Evolutionary conservation across 1,140 invertebrate species (phyloP).

Genomic region (Diprion similis): DNA sequence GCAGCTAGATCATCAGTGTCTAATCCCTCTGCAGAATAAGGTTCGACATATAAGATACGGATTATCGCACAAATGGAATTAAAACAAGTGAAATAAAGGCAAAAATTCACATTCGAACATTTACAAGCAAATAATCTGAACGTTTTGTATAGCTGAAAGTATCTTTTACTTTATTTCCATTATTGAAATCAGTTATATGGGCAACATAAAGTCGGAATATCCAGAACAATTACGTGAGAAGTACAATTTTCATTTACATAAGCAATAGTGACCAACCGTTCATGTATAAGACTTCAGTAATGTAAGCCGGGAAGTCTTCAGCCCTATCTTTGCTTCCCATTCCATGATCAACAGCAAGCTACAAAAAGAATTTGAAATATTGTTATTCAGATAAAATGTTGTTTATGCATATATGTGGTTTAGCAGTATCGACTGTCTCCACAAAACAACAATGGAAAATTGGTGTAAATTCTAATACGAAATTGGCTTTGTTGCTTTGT

Average conservation of each 20-base stretch:
- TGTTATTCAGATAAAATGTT: conserved; percentile 9
- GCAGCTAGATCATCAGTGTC: conserved; percentile 36
- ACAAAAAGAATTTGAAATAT: conserved; percentile 20
- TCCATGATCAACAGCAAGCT: conserved; percentile 50
- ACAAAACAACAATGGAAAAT: background rate
- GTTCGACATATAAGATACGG: background rate
- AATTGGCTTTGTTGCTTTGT: too few relatives aligned
- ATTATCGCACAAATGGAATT: too few relatives aligned
- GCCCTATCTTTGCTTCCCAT: conserved; percentile 43
- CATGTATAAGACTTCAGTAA: conserved; percentile 43
- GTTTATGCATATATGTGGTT: background rate
- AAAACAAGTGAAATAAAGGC: too few relatives aligned
- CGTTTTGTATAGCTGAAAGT: too few relatives aligned
- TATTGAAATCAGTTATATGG: too few relatives aligned
- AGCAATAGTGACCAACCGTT: conserved; percentile 38
- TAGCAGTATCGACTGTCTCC: background rate
- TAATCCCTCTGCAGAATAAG: conserved; percentile 37
- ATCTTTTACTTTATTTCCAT: too few relatives aligned
- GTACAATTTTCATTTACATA: background rate
- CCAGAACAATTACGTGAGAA: too few relatives aligned
- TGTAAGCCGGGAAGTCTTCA: conserved; percentile 40
- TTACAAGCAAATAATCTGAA: conserved; percentile 7
- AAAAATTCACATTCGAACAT: background rate
- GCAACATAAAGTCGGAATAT: too few relatives aligned
- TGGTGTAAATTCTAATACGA: too few relatives aligned